phyloP scores from a whole-genome alignment of 2,113 vertebrate genomes.

The Emberiza fucata region DNA sequence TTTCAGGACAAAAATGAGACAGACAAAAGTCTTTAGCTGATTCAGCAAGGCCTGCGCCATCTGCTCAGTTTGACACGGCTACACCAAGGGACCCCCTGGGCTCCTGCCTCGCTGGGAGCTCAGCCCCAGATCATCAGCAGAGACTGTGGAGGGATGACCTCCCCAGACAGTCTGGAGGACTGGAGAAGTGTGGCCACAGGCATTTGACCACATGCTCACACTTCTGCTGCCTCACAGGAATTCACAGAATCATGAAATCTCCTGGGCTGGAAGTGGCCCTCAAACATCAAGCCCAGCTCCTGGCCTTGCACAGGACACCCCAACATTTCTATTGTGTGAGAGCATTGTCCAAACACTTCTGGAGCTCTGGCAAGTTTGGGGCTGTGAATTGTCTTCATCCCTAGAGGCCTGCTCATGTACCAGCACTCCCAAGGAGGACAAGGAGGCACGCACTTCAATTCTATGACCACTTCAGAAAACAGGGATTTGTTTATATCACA shows the following conservation, averaged over 20 bases:
- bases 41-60: neutral
- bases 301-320: neutral
- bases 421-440: neutral
- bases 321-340: neutral
- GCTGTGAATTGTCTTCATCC: neutral
- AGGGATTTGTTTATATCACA: neutral
- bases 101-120: neutral
- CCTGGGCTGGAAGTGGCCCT: neutral
- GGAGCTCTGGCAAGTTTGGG: neutral
- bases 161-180: neutral
- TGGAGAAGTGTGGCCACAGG: neutral
- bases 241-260: neutral
- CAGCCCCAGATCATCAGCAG: neutral
- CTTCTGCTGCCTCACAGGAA: neutral
- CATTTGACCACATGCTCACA: neutral
- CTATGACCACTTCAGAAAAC: neutral
- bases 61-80: accelerated
- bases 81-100: accelerated
- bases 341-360: neutral
- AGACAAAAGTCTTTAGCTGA: neutral
- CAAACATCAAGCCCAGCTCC: neutral
- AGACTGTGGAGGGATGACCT: neutral
- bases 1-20: neutral
- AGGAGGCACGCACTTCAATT: neutral
- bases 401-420: accelerated